Evolutionary conservation across 2,888 invertebrate species (phyloP), one percentile per base, ranked within the genome.

Genomic region (Chirona hameri): DNA sequence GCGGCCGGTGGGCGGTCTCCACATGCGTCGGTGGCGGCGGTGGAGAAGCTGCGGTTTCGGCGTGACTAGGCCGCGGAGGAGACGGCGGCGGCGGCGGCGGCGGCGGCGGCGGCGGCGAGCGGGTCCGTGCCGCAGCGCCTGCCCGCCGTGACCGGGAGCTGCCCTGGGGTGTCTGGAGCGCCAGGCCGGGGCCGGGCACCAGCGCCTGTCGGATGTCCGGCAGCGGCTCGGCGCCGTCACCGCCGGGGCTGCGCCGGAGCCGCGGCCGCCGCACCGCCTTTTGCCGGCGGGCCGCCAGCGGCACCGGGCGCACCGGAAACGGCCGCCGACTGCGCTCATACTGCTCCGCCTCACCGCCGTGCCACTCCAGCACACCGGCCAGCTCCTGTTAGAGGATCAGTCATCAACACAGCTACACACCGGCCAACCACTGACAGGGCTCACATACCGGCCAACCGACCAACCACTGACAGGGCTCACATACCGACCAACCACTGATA

Each of bases 201-300:
- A 76, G 76, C 39, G 76, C 76, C 76, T 39, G 27, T 10, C 76
- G 39, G 76, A 76, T 76, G 39, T 76, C 76, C 9, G 76, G 39
- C 18, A 21, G 72, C 46, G 76, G 24, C 24, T 21, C 39, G 39
- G 2, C 72, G 76, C 24, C 46, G 14, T 10, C 76, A 24, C 24
- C 12, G 24, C 46, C 12, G 27, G 1, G 1, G 46, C 24, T 14
- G 72, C 9, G 4, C 14, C 76, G 76, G 24, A 7, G 21, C 24
- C 76, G 39, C 39, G 46, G 15, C 18, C 76, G 76, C 10, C 76
- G 76, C 39, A 24, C 21, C 10, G 39, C 76, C 24, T 46, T 31
- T 9, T 4, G 14, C 1, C 14, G 72, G 29, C 31, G 27, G 21
- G 18, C 12, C 10, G 7, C 46, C 39, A 21, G 39, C 24, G 46